These are phyloP conservation scores for Acrobasis repandana DNA, from an alignment of 2,888 invertebrate species.

Conservation along the genomic window DNA sequence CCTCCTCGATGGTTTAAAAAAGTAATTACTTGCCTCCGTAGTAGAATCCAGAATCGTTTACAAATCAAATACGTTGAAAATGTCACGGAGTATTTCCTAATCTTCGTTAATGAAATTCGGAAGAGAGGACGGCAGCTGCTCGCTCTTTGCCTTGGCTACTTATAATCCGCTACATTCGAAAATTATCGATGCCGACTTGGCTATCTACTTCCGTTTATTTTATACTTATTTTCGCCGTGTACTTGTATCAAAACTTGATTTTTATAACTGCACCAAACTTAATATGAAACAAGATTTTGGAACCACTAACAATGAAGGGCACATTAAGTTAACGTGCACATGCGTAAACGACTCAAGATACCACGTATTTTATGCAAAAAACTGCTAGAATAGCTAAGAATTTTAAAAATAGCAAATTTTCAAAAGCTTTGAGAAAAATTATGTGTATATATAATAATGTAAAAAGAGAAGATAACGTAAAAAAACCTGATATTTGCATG, in stretches of 20 bases:
- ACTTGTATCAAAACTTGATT: constrained; percentile 49
- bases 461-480: too few species aligned
- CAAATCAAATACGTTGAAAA: constrained; percentile 36
- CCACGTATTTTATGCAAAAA: too few species aligned
- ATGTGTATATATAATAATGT: too few species aligned
- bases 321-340: background rate
- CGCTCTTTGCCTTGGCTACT: constrained; percentile 37
- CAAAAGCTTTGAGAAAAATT: too few species aligned
- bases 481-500: too few species aligned
- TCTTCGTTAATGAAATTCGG: constrained; percentile 34
- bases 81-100: constrained; percentile 27
- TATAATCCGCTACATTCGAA: constrained; percentile 38
- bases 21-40: constrained; percentile 25
- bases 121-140: constrained; percentile 26
- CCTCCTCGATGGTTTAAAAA: constrained; percentile 25
- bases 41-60: constrained; percentile 30
- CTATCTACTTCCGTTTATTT: constrained; percentile 52
- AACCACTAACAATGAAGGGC: constrained; percentile 5
- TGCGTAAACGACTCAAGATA: too few species aligned
- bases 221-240: constrained; percentile 54
- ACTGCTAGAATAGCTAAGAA: too few species aligned
- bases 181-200: constrained; percentile 28
- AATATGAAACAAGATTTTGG: constrained; percentile 35
- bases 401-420: too few species aligned
- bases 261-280: constrained; percentile 36